Base-by-base conservation (phyloP, 2,888 invertebrate species). In the Falcaria lacertinaria region DNA sequence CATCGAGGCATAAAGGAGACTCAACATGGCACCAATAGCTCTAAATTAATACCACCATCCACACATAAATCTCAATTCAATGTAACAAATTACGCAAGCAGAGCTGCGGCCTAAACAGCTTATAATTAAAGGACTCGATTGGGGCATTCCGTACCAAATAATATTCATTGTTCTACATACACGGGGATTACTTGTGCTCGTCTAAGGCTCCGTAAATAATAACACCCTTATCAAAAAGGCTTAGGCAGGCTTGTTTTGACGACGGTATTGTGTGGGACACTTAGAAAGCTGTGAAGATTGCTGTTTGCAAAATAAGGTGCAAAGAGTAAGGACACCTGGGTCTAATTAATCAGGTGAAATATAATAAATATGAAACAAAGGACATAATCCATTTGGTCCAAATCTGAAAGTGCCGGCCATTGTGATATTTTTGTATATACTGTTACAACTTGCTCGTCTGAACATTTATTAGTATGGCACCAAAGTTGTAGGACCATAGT, bases 191-290 rank as follows among this genome's bases (percentile, higher is more conserved):
- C 70, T 66, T 68, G 57, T 61, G 51, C 63, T 61, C 55, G 57
- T 68, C 64, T 73, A 62, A 61, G 52, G 48, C 48, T 47, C 48
- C 45, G 22, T 33, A 78, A 76, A 77, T 78, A 75, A 79, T 75
- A 74, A 58, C 65, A 80, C 78, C 80, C 80, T 77, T 74, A 69
- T 81, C 79, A 79, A 72, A 69, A 71, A 63, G 74, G 74, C 68
- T 80, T 75, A 76, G 40, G 38, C 19, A 13, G 37, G 28, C 11
- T 11, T 25, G 8, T 15, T 25, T 15, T 37, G 37, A 37, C 14
- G 8, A 37, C 22, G 22, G 37, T 37, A 28, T 28, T 28, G 28
- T 28, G 28, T 28, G 28, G 11, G 28, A 28, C 28, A 28, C 28
- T 28, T 28, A 28, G 43, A 49, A 48, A 47, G 49, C 19, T 19